Percentiles rank a stretch among this genome's conserved stretches.
Conservation (phyloP, 1,140 invertebrate genomes). For the Chymomyza costata region DNA sequence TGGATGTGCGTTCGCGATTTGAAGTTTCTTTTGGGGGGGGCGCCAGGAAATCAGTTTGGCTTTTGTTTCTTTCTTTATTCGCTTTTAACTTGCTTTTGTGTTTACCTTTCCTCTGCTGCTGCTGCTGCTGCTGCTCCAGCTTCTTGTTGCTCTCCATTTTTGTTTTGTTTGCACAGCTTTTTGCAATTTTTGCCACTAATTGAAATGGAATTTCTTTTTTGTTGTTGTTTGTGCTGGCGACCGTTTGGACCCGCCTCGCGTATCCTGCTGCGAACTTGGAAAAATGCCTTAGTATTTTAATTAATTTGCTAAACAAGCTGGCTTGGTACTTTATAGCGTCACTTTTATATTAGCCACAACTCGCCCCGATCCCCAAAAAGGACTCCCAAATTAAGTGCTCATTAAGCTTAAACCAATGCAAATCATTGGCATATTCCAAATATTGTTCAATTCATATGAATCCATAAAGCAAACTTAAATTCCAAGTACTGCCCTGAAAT, state of each 20-base stretch:
- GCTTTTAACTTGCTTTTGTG: conserved; percentile 1
- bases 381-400: conserved; percentile 47
- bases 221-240: conserved; percentile 30
- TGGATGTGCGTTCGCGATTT: conserved; percentile 32
- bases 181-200: conserved; percentile 71
- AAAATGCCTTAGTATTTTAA: conserved; percentile 64
- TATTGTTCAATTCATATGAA: no score
- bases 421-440: no score
- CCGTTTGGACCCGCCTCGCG: no score
- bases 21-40: conserved; percentile 1
- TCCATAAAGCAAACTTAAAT: no score
- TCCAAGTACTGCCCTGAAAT: no score
- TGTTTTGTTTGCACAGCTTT: conserved; percentile 67
- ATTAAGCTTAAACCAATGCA: conserved; percentile 47
- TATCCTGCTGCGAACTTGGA: conserved; percentile 30
- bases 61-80: conserved; percentile 2
- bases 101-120: conserved; percentile 37
- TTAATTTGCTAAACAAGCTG: conserved; percentile 62
- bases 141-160: conserved; percentile 26
- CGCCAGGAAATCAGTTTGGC: conserved; percentile 1
- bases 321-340: conserved; percentile 44
- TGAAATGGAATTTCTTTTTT: conserved; percentile 68
- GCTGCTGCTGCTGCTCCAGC: conserved; percentile 31
- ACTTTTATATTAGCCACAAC: conserved; percentile 20
- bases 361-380: conserved; percentile 1